Evolutionary conservation across 1,140 invertebrate genomes (phyloP).

Genomic region (Formica exsecta): DNA sequence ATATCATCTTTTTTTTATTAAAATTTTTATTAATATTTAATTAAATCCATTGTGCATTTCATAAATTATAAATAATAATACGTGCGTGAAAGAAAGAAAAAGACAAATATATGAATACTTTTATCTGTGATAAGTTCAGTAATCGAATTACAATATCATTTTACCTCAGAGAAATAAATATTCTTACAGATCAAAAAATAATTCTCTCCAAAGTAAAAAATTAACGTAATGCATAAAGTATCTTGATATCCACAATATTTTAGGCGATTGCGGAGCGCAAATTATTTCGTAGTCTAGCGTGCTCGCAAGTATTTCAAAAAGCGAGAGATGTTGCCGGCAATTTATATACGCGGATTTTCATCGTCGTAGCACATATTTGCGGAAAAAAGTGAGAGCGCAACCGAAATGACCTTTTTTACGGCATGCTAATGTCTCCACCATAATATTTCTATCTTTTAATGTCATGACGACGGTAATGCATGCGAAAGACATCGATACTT

Average conservation of each 20-base stretch:
- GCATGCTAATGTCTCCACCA: constrained; percentile 65
- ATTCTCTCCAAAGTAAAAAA: background rate
- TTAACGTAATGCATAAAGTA: background rate
- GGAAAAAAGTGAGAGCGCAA: background rate
- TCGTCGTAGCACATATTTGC: background rate
- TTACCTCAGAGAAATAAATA: background rate
- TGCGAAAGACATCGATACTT: constrained; percentile 23
- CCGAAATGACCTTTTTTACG: constrained; percentile 66
- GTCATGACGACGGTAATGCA: constrained; percentile 33
- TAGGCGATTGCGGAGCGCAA: background rate
- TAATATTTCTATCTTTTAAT: constrained; percentile 64
- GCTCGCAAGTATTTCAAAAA: constrained; percentile 29
- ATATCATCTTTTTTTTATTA: background rate
- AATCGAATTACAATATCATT: background rate
- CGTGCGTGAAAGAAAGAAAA: background rate
- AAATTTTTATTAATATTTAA: background rate
- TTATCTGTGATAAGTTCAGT: background rate
- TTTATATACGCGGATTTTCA: constrained; percentile 34
- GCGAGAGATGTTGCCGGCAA: constrained; percentile 15
- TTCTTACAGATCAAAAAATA: background rate
- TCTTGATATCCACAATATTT: constrained; percentile 5
- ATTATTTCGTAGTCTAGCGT: background rate
- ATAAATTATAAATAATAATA: background rate
- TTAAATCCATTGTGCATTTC: background rate
- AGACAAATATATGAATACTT: background rate